phyloP scores from a whole-genome alignment of 1,140 invertebrate species.

The Bombus ignitus region DNA sequence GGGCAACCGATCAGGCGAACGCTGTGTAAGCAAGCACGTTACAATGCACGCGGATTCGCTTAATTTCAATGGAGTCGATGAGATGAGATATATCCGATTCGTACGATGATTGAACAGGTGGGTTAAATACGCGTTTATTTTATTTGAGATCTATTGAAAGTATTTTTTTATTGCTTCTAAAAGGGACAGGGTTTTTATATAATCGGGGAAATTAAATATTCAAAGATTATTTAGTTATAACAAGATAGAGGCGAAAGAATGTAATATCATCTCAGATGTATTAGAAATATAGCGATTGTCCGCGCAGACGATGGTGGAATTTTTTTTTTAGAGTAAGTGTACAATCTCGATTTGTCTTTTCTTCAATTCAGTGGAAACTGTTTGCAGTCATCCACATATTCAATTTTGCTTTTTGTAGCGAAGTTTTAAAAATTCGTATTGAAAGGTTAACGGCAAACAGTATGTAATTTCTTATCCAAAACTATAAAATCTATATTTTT shows the following conservation, averaged over 20 bases:
- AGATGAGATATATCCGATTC: background rate
- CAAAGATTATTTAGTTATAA: background rate
- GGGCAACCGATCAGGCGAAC: constrained; percentile 10
- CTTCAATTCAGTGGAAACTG: background rate
- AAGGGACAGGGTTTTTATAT: background rate
- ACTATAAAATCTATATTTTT: background rate
- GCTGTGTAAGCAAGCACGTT: constrained; percentile 3
- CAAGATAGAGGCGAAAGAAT: background rate
- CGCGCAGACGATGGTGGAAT: background rate
- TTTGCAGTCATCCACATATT: background rate
- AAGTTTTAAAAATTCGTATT: background rate
- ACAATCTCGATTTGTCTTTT: background rate
- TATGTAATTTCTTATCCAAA: background rate
- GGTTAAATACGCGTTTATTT: background rate
- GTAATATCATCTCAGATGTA: background rate
- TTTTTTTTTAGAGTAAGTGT: background rate
- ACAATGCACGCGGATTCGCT: background rate
- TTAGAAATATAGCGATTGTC: background rate
- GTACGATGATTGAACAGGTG: background rate
- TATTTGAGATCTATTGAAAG: background rate
- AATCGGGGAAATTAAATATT: background rate
- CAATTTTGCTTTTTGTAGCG: background rate
- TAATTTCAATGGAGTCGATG: background rate
- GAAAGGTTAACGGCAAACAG: background rate
- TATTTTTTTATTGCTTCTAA: background rate